A percentile compares a stretch with the other conserved stretches of the same genome.
Evolutionary conservation across 2,888 invertebrate species (phyloP).

Genomic region (Nomada hirtipes): DNA sequence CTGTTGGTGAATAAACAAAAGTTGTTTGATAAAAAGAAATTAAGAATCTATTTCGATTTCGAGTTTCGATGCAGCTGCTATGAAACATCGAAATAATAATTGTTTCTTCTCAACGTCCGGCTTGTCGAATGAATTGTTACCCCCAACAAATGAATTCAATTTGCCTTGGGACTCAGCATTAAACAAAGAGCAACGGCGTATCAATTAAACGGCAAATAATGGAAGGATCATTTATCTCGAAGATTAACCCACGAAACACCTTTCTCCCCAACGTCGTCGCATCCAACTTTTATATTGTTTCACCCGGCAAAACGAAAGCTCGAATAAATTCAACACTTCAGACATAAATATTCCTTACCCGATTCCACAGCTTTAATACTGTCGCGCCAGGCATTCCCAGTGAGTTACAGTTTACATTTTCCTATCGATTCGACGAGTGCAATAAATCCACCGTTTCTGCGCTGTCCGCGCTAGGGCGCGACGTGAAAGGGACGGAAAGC

Average conservation of each 20-base stretch:
- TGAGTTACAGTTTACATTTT: constrained; percentile 44
- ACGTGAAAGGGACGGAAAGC: constrained; percentile 11
- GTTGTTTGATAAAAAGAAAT: too few species aligned
- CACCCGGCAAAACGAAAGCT: neutral
- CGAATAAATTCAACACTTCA: constrained; percentile 14
- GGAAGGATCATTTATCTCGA: too few species aligned
- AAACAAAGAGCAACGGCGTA: too few species aligned
- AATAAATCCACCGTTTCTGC: constrained; percentile 38
- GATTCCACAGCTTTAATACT: constrained; percentile 27
- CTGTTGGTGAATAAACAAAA: too few species aligned
- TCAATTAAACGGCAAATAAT: neutral
- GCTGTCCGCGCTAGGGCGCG: constrained; percentile 5
- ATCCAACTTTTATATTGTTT: neutral
- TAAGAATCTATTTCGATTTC: too few species aligned
- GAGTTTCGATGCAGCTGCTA: too few species aligned
- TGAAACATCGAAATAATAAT: too few species aligned
- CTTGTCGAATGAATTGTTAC: too few species aligned
- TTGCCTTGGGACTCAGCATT: too few species aligned
- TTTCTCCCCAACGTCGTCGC: neutral
- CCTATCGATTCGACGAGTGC: constrained; percentile 33
- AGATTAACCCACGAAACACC: neutral
- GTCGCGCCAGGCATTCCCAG: constrained; percentile 10
- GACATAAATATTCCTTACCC: constrained; percentile 22
- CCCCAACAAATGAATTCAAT: too few species aligned
- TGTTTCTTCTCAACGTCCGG: too few species aligned